Evolutionary conservation across 2,888 invertebrate species (phyloP), one percentile per base, ranked within the genome.

Genomic region (Ethmia dodecea): DNA sequence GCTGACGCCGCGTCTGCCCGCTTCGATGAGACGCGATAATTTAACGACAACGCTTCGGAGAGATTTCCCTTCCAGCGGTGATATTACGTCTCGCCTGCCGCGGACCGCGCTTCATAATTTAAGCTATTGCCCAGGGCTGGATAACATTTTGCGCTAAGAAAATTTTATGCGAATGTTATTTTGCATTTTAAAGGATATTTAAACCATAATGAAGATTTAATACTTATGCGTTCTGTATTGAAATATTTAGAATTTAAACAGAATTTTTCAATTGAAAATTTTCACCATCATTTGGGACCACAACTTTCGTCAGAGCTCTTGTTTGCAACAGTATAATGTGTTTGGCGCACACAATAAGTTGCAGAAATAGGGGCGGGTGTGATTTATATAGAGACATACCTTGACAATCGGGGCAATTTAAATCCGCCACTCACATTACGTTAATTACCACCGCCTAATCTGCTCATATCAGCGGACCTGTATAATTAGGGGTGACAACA

Each of bases 401-500:
- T 59, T 48, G 43, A 44, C 54, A 53, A 54, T 60, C 55, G 40
- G 52, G 50, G 56, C 60, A 61, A 73, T 75, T 69, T 62, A 60
- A 69, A 68, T 67, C 59, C 52, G 55, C 54, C 52, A 54, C 56
- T 55, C 64, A 60, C 68, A 72, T 79, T 77, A 77, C 66, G 60
- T 67, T 76, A 77, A 83, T 79, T 79, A 74, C 70, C 56, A 46
- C 40, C 55, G 68, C 60, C 72, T 74, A 77, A 83, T 79, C 72
- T 70, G 67, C 54, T 67, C 63, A 64, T 70, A 75, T 73, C 67
- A 66, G 56, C 50, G 64, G 67, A 65, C 69, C 68, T 73, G 74
- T 78, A 74, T 79, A 81, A 84, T 83, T 80, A 83, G 76, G 78
- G 80, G 77, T 70, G 78, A 79, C 77, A 75, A 75, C 74, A 77